Base-by-base conservation (phyloP, 1,140 invertebrate species). In the Latrodectus geometricus region DNA sequence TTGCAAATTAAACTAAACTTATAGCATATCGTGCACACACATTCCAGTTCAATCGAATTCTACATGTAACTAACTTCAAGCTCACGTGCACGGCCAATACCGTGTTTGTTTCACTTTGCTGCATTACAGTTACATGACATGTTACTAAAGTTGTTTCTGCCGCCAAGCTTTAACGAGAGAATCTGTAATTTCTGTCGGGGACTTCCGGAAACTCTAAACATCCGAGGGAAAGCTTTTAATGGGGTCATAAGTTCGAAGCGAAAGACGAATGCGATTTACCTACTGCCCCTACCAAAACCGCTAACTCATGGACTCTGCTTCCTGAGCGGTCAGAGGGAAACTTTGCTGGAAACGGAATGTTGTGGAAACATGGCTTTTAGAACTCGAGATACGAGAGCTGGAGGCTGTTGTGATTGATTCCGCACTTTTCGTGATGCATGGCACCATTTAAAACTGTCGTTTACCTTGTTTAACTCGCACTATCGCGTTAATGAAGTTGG, bases 181-280 rank as follows among this genome's bases (percentile, higher is more conserved):
- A 35, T 35, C 35, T 35, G 35, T 65, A 35, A 17, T 66, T 15
- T 23, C 20, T 17, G 17, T 8, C 23, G 17, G 20, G 9, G 21
- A 23, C 52, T 21, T 48, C 61, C 76, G 76, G 76, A 35, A 48
- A 49, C 35, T 23, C 21, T 66, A 65, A 65, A 48, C 48, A 12
- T 35, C 21, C 54, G 11, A 35, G 78, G 35, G 48, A 80, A 70
- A 21, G 65, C 78, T 50, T 35, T 68, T 69, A 80, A 80, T 80
- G 78, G 50, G 78, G 66, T 80, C 78, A 80, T 49, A 49, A 69
- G 78, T 49, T 54, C 78, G 9, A 61, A 61, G 54, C 8, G 78
- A 78, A 69, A 70, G 78, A 70, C 66, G 78, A 80, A 80, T 80
- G 66, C 61, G 66, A 80, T 52, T 80, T 61, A 73, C 23, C 70